Evolutionary conservation across 1,140 invertebrate genomes (phyloP).

Genomic region (Whitmania pigra): DNA sequence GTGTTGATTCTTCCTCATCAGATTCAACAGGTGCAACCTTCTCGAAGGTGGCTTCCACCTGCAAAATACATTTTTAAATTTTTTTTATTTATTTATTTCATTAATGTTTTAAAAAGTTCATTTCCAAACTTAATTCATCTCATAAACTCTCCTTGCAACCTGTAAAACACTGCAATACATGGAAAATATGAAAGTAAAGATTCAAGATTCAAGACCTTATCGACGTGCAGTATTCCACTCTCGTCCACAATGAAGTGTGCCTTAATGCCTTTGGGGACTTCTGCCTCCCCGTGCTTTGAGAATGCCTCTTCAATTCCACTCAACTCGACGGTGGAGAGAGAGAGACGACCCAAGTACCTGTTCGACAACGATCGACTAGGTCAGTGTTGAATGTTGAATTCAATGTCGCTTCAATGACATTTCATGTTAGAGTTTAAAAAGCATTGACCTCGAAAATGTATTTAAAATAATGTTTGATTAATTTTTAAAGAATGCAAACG

Average conservation of each 20-base stretch:
- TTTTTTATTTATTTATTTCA: background rate
- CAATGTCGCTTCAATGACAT: no score
- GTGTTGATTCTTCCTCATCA: slow-evolving; percentile 60
- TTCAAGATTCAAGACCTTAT: slow-evolving; percentile 39
- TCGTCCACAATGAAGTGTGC: slow-evolving; percentile 91
- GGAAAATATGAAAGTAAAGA: no score
- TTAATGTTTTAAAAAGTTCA: no score
- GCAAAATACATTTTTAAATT: no score
- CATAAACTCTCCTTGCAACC: no score
- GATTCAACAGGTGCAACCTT: slow-evolving; percentile 52
- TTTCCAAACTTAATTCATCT: no score
- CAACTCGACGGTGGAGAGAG: slow-evolving; percentile 61
- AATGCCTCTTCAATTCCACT: slow-evolving; percentile 66
- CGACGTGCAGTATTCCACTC: slow-evolving; percentile 72
- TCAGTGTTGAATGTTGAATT: no score
- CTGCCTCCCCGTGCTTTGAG: slow-evolving; percentile 64
- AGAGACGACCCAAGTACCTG: slow-evolving; percentile 56
- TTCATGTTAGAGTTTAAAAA: no score
- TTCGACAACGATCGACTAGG: background rate
- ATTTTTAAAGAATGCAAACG: no score
- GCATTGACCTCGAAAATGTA: no score
- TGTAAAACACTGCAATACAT: no score
- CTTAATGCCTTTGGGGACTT: slow-evolving; percentile 80
- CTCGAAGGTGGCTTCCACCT: slow-evolving; percentile 83
- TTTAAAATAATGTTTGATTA: no score